Conservation (phyloP, 2,113 vertebrate species). For the Glareola pratincola region DNA sequence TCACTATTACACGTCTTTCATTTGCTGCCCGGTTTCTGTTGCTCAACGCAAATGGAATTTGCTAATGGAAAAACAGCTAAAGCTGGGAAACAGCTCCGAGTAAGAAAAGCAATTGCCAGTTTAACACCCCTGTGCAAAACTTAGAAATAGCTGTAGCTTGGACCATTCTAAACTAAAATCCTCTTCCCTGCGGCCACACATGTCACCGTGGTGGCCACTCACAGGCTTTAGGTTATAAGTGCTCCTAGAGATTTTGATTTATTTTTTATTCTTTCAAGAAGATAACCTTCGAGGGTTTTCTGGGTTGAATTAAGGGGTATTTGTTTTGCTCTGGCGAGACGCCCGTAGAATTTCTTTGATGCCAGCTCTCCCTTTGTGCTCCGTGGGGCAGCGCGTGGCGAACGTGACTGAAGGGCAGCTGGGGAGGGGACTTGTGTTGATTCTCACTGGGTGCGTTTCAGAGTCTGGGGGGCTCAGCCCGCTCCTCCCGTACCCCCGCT, state of each 20-base stretch:
- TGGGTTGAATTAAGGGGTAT: accelerated
- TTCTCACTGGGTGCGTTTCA: not conserved
- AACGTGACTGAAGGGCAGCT: not conserved
- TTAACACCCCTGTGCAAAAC: not conserved
- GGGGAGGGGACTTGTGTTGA: not conserved
- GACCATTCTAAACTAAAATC: not conserved
- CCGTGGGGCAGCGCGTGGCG: not conserved
- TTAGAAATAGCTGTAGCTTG: not conserved
- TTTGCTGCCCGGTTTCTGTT: conserved; percentile 34
- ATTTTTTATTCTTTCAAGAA: not conserved
- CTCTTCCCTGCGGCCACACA: not conserved
- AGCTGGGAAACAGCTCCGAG: conserved; percentile 11
- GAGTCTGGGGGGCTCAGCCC: not conserved
- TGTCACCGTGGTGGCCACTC: not conserved
- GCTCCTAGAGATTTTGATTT: conserved; percentile 6
- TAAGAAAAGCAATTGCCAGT: not conserved
- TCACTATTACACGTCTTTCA: not conserved
- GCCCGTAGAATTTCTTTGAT: not conserved
- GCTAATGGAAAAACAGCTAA: not conserved
- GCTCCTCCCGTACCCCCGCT: not conserved
- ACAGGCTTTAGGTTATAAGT: not conserved
- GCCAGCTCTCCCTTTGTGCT: not conserved
- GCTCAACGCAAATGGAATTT: conserved; percentile 27
- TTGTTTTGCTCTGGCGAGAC: not conserved
- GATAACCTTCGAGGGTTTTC: not conserved